Percentiles rank a stretch among this genome's conserved stretches.
Conservation (phyloP, 2,113 vertebrate species). For the Dromiciops gliroides region DNA sequence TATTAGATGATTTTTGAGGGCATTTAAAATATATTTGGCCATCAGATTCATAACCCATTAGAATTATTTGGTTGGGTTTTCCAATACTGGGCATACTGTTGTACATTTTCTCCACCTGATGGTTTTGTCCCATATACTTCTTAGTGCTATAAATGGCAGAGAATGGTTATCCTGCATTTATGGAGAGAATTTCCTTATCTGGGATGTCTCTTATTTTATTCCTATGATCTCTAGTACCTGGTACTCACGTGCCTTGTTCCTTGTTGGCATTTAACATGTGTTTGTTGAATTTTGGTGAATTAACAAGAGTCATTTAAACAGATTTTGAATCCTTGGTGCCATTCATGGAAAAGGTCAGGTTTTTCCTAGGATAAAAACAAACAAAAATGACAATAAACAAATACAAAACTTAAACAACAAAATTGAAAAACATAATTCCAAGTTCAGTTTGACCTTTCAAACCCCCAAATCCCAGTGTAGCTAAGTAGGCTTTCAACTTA, state of each 20-base stretch:
- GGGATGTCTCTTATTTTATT: background rate
- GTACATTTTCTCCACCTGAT: background rate
- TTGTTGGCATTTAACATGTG: background rate
- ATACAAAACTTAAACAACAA: background rate
- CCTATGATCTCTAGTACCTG: background rate
- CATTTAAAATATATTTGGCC: background rate
- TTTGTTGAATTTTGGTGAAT: background rate
- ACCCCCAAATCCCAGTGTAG: background rate
- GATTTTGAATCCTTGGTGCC: background rate
- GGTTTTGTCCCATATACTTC: background rate
- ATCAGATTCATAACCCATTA: background rate
- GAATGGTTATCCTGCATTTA: too few species aligned
- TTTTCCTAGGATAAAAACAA: background rate
- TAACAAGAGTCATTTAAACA: background rate
- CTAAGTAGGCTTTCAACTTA: conserved; percentile 31
- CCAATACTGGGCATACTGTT: background rate
- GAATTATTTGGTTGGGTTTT: background rate
- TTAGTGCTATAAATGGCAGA: background rate
- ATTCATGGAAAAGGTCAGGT: background rate
- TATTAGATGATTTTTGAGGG: background rate
- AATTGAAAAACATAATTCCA: background rate
- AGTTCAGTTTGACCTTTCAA: background rate
- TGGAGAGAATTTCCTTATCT: background rate
- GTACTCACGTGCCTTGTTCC: background rate
- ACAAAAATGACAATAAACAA: background rate